Percentiles rank a stretch among this genome's conserved stretches.
phyloP scores from a whole-genome alignment of 2,888 invertebrate species.

The Eupithecia subumbrata region DNA sequence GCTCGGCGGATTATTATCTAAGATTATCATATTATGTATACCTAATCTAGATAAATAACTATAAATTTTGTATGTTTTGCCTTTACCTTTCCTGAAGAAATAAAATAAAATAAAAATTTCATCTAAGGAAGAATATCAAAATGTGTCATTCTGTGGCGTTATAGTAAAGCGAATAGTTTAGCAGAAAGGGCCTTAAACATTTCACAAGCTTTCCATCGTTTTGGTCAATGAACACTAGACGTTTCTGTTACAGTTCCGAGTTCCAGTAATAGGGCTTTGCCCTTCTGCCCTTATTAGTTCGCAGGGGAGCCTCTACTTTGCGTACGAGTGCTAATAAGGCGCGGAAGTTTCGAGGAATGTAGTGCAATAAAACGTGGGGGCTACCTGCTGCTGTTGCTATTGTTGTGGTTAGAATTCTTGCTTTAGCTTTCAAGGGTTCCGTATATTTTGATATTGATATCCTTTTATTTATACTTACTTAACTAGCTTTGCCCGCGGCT shows the following conservation, averaged over 20 bases:
- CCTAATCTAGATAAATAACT: too few species aligned
- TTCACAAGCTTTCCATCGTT: not conserved
- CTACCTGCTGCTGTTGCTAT: constrained; percentile 26
- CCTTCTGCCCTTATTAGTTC: constrained; percentile 20
- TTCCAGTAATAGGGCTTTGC: constrained; percentile 13
- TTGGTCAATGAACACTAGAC: not conserved
- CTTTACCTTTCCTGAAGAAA: too few species aligned
- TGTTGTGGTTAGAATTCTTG: constrained; percentile 20
- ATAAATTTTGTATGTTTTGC: too few species aligned
- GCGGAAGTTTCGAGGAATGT: constrained; percentile 28
- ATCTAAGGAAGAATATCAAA: too few species aligned
- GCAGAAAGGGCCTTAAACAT: too few species aligned
- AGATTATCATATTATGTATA: too few species aligned
- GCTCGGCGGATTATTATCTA: too few species aligned
- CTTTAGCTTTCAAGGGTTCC: not conserved
- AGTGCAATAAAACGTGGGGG: constrained; percentile 32
- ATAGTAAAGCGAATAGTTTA: too few species aligned
- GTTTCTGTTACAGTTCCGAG: not conserved
- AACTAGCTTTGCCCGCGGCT: too few species aligned
- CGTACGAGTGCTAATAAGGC: constrained; percentile 35
- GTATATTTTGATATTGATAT: not conserved
- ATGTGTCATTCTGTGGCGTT: too few species aligned
- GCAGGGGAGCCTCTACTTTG: constrained; percentile 31
- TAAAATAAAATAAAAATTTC: too few species aligned
- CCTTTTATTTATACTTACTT: not conserved